phyloP scores from a whole-genome alignment of 2,888 invertebrate genomes.

The Hypercompe scribonia region DNA sequence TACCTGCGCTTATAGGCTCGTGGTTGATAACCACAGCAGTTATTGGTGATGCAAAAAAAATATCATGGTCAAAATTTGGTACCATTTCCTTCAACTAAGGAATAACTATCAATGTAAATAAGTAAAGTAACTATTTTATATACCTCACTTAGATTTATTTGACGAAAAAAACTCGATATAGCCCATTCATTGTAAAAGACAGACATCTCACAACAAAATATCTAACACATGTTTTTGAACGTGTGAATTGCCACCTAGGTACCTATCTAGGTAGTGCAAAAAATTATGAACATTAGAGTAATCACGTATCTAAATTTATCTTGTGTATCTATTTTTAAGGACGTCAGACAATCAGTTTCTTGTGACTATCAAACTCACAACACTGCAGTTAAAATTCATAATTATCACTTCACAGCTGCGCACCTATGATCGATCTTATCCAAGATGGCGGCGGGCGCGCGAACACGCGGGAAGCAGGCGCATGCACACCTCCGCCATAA shows the following conservation, averaged over 20 bases:
- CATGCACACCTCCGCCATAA: constrained; percentile 72
- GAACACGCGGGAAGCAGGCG: constrained; percentile 79
- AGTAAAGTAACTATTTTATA: constrained; percentile 13
- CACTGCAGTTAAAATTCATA: constrained; percentile 63
- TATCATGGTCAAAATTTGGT: constrained; percentile 40
- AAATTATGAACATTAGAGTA: constrained; percentile 22
- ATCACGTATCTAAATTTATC: constrained; percentile 45
- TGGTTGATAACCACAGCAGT: constrained; percentile 53
- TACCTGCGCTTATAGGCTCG: constrained; percentile 38
- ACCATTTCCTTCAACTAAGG: constrained; percentile 41
- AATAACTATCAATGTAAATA: constrained; percentile 23
- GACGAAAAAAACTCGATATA: background rate
- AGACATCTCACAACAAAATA: background rate
- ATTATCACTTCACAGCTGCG: constrained; percentile 84
- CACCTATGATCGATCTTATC: constrained; percentile 84
- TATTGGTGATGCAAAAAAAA: constrained; percentile 39
- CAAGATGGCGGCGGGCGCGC: constrained; percentile 81
- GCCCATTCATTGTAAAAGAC: background rate
- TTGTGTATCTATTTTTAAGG: constrained; percentile 44
- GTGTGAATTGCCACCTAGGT: constrained; percentile 19
- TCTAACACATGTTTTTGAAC: constrained; percentile 23
- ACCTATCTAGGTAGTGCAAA: constrained; percentile 2
- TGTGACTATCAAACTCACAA: constrained; percentile 53
- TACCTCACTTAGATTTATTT: background rate
- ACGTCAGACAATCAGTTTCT: constrained; percentile 36